Conservation (phyloP, 2,888 invertebrate genomes). For the Folsomia manolachei region DNA sequence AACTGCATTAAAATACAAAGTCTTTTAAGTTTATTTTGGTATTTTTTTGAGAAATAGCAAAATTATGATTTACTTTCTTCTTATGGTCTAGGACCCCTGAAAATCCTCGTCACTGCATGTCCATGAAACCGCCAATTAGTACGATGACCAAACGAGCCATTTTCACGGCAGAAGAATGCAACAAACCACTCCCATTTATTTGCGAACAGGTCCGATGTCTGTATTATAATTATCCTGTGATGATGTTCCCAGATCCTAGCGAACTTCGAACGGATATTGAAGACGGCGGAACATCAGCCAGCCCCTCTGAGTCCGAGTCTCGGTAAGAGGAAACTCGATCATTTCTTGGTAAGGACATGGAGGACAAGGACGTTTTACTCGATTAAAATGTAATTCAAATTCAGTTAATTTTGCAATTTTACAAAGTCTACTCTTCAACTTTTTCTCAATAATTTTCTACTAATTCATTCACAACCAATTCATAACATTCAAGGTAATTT, state of each 20-base stretch:
- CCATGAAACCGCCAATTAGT: slow-evolving; percentile 32
- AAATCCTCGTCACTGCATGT: slow-evolving; percentile 38
- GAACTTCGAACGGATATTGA: slow-evolving; percentile 41
- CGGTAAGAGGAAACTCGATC: slow-evolving; percentile 48
- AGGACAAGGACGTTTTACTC: no score
- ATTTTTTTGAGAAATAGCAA: no score
- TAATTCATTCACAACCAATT: no score
- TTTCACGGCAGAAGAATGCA: slow-evolving; percentile 45
- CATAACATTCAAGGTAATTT: no score
- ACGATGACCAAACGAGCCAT: slow-evolving; percentile 33
- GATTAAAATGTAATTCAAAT: no score
- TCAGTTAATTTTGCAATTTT: background rate
- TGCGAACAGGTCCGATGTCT: slow-evolving; percentile 48
- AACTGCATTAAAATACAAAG: no score
- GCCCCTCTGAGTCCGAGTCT: slow-evolving; percentile 40
- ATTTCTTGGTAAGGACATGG: slow-evolving; percentile 32
- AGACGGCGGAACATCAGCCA: slow-evolving; percentile 23
- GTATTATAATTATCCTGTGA: slow-evolving; percentile 47
- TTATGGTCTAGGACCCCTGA: background rate
- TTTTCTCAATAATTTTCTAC: background rate
- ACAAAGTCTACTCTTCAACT: background rate
- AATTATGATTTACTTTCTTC: background rate
- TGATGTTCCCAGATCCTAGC: slow-evolving; percentile 42
- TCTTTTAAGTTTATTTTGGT: no score
- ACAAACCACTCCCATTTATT: slow-evolving; percentile 41